Percentiles rank a stretch among this genome's conserved stretches.
These are phyloP conservation scores for Heliconius cydno DNA, from an alignment of 2,888 invertebrate species.

Conservation along the genomic window DNA sequence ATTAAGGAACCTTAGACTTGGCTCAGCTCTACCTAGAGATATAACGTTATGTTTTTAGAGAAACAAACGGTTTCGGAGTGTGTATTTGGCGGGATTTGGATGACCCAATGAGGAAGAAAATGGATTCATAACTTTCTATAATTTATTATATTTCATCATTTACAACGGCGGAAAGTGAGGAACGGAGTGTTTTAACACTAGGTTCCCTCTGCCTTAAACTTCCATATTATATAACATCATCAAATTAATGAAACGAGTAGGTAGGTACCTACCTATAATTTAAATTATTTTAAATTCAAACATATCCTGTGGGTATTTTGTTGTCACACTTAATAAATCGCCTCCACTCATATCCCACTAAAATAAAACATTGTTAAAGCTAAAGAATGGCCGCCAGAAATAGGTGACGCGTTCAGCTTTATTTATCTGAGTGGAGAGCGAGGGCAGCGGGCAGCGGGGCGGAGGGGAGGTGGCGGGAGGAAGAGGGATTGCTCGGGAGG, in stretches of 20 bases:
- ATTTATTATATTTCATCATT: no score
- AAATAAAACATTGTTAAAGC: slow-evolving; percentile 25
- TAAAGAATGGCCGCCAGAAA: slow-evolving; percentile 31
- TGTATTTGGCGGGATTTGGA: no score
- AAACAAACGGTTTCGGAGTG: no score
- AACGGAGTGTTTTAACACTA: no score
- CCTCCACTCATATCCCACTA: slow-evolving; percentile 20
- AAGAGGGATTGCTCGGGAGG: slow-evolving; percentile 10
- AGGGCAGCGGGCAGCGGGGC: no score
- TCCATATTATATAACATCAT: no score
- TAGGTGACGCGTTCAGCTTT: slow-evolving; percentile 15
- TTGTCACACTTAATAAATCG: slow-evolving; percentile 5
- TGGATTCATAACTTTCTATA: not conserved
- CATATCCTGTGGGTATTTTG: not conserved
- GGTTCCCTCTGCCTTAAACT: no score
- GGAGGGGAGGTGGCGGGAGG: not conserved
- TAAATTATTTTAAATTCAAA: not conserved
- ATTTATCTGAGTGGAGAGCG: slow-evolving; percentile 18
- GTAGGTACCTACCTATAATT: not conserved
- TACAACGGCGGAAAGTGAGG: no score
- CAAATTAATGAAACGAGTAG: not conserved
- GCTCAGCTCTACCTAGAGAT: no score
- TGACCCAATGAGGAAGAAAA: not conserved
- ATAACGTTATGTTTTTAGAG: no score
- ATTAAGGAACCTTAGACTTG: no score